Evolutionary conservation across 2,888 invertebrate species (phyloP), one percentile per base, ranked within the genome.

Genomic region (Eulithis testata): DNA sequence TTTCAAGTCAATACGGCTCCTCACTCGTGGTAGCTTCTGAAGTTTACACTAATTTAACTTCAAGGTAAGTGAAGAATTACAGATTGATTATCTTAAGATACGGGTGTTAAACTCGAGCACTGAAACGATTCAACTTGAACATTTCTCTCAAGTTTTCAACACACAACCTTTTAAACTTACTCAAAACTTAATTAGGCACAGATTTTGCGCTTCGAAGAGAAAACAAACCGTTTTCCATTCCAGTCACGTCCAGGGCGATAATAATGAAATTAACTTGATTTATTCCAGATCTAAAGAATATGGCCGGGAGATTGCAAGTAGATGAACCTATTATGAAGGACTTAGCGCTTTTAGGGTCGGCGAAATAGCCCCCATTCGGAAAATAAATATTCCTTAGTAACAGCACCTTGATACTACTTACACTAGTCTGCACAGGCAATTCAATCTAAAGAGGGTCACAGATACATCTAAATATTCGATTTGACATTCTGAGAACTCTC

Each of bases 131-230:
- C 49, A 68, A 71, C 68, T 71, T 68, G 53, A 64, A 61, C 69
- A 67, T 73, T 70, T 66, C 63, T 59, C 65, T 60, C 47, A 59
- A 58, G 64, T 65, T 70, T 70, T 52, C 62, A 65, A 68, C 73
- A 63, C 69, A 66, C 68, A 65, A 71, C 68, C 73, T 73, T 73
- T 69, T 70, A 69, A 73, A 73, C 70, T 73, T 66, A 69, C 70
- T 69, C 62, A 61, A 63, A 73, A 73, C 73, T 73, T 73, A 73
- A 73, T 71, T 71, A 71, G 69, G 68, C 65, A 67, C 66, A 73
- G 73, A 73, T 73, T 73, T 69, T 62, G 70, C 61, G 66, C 63
- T 60, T 49, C 44, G 53, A 54, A 55, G 65, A 66, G 65, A 69
- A 61, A 69, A 59, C 69, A 61, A 50, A 44, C 27, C 60, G 58